Conservation (phyloP, 23 tunicate genomes). For the Styela plicata region DNA sequence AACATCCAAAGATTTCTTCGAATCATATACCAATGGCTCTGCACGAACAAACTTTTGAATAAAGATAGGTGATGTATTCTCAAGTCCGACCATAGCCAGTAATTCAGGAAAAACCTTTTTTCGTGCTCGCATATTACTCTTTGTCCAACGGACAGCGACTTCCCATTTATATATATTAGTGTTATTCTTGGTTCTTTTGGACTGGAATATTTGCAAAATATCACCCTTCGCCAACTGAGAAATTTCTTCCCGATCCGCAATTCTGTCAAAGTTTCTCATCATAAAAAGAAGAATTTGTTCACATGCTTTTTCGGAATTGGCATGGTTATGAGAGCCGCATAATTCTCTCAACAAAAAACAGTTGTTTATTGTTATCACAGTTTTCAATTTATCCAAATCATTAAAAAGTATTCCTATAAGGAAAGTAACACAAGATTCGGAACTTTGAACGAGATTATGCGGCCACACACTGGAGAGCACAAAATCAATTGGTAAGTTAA, state of each 20-base stretch:
- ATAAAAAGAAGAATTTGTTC: not conserved
- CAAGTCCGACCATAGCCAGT: not conserved
- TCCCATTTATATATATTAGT: constrained; percentile 15
- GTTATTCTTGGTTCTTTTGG: not conserved
- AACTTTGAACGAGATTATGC: not conserved
- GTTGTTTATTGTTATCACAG: not conserved
- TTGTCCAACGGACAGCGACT: constrained; percentile 35
- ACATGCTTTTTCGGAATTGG: not conserved
- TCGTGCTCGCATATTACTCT: constrained; percentile 19
- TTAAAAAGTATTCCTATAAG: not conserved
- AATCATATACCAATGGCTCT: not conserved
- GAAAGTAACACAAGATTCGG: not conserved
- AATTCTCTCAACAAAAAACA: constrained; percentile 5
- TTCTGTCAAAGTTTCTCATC: not conserved
- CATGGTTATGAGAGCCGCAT: not conserved
- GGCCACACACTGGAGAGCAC: not conserved
- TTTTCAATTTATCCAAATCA: not conserved
- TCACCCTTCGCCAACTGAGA: not conserved
- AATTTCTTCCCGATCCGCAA: constrained; percentile 1
- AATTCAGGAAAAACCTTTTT: constrained; percentile 27
- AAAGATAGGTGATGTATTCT: not conserved
- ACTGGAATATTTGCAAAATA: not conserved
- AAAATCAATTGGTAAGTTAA: not conserved
- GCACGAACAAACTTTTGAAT: not conserved
- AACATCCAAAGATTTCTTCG: not conserved